phyloP scores from a whole-genome alignment of 2,113 vertebrate genomes.

The Clupea harengus region DNA sequence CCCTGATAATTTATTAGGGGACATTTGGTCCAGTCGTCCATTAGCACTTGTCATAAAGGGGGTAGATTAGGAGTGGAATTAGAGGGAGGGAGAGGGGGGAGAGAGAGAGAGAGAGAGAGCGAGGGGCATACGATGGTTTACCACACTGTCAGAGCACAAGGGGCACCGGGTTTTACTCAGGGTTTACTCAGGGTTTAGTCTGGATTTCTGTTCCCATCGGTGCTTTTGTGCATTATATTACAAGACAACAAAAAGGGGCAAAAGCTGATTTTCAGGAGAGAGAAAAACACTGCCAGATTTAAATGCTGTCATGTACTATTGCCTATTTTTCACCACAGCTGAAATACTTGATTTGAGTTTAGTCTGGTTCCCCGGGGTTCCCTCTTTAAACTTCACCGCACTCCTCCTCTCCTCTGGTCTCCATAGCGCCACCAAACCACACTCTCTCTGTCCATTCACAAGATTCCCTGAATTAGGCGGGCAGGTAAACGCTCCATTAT shows the following conservation, averaged over 20 bases:
- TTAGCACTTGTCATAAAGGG: not conserved
- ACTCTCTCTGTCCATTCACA: not conserved
- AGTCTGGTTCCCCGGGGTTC: no score
- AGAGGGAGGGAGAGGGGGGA: not conserved
- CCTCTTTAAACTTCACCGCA: no score
- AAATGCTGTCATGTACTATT: not conserved
- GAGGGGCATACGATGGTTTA: not conserved
- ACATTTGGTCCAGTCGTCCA: not conserved
- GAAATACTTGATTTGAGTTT: not conserved
- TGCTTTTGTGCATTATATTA: no score
- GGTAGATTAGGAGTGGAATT: not conserved
- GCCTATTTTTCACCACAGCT: not conserved
- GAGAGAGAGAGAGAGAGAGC: not conserved
- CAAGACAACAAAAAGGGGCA: no score
- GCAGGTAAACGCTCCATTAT: not conserved
- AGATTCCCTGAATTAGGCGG: not conserved
- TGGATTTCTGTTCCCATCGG: not conserved
- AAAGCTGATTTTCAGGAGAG: not conserved
- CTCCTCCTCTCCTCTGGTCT: not conserved
- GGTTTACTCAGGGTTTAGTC: no score
- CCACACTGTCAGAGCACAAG: not conserved
- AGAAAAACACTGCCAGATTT: not conserved
- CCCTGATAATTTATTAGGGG: not conserved
- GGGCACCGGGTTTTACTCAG: no score
- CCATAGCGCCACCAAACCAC: no score